These are phyloP conservation scores for Ceratitis capitata DNA, from an alignment of 1,140 invertebrate species.

Conservation along the genomic window DNA sequence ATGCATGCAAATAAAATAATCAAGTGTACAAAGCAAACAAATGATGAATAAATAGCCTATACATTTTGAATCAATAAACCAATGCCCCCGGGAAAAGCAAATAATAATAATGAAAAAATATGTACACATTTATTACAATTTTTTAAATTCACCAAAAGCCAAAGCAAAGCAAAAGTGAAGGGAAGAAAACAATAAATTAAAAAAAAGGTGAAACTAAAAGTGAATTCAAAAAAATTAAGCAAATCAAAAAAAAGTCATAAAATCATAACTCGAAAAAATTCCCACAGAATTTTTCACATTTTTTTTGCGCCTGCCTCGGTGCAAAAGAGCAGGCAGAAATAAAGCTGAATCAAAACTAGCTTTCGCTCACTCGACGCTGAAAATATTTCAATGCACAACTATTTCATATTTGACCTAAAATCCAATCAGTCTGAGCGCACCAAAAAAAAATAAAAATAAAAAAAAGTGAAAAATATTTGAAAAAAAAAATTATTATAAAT, in stretches of 20 bases:
- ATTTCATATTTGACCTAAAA: constrained; percentile 15
- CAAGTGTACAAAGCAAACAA: background rate
- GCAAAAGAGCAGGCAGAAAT: too few species aligned
- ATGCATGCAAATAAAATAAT: background rate
- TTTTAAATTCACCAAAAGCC: background rate
- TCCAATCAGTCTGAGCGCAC: constrained; percentile 24
- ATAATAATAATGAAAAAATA: too few species aligned
- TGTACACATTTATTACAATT: background rate
- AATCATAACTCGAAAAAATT: too few species aligned
- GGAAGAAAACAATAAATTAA: too few species aligned
- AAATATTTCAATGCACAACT: background rate
- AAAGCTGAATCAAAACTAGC: background rate
- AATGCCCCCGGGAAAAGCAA: background rate
- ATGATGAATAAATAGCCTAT: background rate
- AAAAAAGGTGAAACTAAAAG: background rate
- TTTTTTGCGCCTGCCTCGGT: too few species aligned
- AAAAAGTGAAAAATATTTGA: background rate
- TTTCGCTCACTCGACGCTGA: background rate
- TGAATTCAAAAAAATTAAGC: too few species aligned
- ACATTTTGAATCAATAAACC: background rate
- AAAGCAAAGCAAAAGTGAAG: background rate
- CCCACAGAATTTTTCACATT: too few species aligned
- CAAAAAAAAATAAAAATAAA: background rate
- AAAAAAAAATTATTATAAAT: background rate
- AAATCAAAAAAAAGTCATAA: too few species aligned